Evolutionary conservation across 2,797 vertebrate species (phyloP), one percentile per base, ranked within the genome.

Genomic region (Ibycter americanus): DNA sequence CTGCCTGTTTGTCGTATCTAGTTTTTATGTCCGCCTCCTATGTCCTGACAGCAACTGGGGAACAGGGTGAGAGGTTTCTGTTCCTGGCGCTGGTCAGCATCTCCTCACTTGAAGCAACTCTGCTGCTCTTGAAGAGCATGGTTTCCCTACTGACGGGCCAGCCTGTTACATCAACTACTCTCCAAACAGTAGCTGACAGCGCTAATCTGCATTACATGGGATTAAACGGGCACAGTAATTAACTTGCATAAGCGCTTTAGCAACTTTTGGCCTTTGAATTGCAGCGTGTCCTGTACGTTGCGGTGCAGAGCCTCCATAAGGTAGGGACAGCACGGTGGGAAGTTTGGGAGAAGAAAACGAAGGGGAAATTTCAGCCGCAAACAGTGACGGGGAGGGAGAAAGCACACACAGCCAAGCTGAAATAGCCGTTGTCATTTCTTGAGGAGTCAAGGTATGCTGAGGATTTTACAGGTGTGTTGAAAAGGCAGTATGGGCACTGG

Each of bases 151-250:
- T 66, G 42, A 87, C 1, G 1, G 65, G 68, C 63, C 80, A 31
- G 63, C 74, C 89, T 61, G 61, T 92, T 67, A 83, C 61, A 78
- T 49, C 82, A 79, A 29, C 58, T 56, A 86, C 84, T 65, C 67
- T 85, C 73, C 52, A 18, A 68, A 25, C 87, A 12, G 51, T 87
- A 73, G 54, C 92, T 97, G 97, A 91, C 77, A 86, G 78, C 52
- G 3, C 95, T 97, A 97, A 98, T 98, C 97, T 92, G 89, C 81
- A 96, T 96, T 97, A 98, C 19, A 34, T 87, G 92, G 96, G 94
- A 97, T 97, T 97, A 85, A 90, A 70, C 85, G 21, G 95, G 72
- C 96, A 95, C 20, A 66, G 94, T 96, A 96, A 95, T 98, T 97
- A 97, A 95, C 40, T 65, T 89, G 88, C 93, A 52, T 97, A 98